Base-by-base conservation (phyloP, 2,113 vertebrate species). In the Lampris incognitus region DNA sequence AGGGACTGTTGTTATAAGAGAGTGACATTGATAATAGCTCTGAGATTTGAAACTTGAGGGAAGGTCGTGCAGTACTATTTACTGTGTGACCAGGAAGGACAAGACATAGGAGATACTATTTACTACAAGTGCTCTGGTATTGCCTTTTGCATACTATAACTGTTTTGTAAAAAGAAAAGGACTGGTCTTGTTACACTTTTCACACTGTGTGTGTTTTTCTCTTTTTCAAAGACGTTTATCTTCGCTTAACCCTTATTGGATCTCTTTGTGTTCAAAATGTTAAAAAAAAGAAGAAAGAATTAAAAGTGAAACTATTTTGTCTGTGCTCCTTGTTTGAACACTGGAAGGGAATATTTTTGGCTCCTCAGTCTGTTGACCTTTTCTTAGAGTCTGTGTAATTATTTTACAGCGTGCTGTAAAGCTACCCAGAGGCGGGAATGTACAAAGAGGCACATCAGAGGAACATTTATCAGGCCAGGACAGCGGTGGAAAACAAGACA, bases 131-230 rank as follows among this genome's bases (percentile, higher is more conserved):
- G 94, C 94, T 96, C 95, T 93, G 94, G 94, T 95, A 95, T 95
- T 95, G 94, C 66, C 71, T 95, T 96, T 95, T 95, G 94, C 93
- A 95, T 95, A 94, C 95, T 94, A 93, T 90, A 92, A 94, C 95
- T 94, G 95, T 96, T 95, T 95, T 91, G 24, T 24, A 24, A 24
- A 93, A 92, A 95, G 11, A 67, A 82, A 94, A 95, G 94, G 95
- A 96, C 94, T 95, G 95, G 95, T 96, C 95, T 94, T 94, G 81
- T 95, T 95, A 95, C 56, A 64, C 76, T 61, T 77, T 95, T 93
- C 96, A 96, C 96, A 96, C 95, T 96, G 95, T 96, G 96, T 96
- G 96, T 96, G 95, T 96, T 67, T 59, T 94, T 95, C 95, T 95
- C 24, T 96, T 95, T 96, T 78, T 76, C 95, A 95, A 94, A 95